Percentiles rank a stretch among this genome's conserved stretches.
Evolutionary conservation across 2,888 invertebrate species (phyloP).

Genomic region (Netelia virgata): DNA sequence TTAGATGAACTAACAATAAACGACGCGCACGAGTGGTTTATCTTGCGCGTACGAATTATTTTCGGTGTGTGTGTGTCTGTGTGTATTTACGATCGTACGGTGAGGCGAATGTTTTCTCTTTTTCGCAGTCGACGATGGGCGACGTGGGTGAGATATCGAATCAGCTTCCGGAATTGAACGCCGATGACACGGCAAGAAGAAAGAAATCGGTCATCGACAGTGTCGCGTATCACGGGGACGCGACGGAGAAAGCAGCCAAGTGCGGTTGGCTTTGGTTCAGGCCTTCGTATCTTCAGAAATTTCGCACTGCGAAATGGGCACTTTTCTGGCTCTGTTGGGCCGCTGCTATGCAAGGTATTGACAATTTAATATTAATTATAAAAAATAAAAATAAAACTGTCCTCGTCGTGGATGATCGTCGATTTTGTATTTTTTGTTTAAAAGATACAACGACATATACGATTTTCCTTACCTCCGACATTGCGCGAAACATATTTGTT

Average conservation of each 20-base stretch:
- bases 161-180: constrained; percentile 72
- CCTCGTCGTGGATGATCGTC: constrained; percentile 1
- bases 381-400: constrained; percentile 1
- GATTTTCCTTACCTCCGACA: no score
- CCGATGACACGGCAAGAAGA: constrained; percentile 19
- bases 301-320: constrained; percentile 92
- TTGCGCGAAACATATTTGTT: no score
- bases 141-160: constrained; percentile 78
- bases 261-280: constrained; percentile 90
- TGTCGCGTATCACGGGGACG: constrained; percentile 66
- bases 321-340: constrained; percentile 93
- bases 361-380: neutral
- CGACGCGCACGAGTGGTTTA: no score
- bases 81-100: no score
- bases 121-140: constrained; percentile 76
- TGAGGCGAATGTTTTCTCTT: neutral
- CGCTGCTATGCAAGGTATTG: constrained; percentile 90
- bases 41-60: no score
- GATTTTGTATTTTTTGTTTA: no score
- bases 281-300: constrained; percentile 89
- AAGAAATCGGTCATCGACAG: constrained; percentile 18
- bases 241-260: constrained; percentile 69
- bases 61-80: no score
- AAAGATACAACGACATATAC: no score
- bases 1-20: no score